Conservation (phyloP, 2,888 invertebrate species). For the Cataglyphis altisquamis region DNA sequence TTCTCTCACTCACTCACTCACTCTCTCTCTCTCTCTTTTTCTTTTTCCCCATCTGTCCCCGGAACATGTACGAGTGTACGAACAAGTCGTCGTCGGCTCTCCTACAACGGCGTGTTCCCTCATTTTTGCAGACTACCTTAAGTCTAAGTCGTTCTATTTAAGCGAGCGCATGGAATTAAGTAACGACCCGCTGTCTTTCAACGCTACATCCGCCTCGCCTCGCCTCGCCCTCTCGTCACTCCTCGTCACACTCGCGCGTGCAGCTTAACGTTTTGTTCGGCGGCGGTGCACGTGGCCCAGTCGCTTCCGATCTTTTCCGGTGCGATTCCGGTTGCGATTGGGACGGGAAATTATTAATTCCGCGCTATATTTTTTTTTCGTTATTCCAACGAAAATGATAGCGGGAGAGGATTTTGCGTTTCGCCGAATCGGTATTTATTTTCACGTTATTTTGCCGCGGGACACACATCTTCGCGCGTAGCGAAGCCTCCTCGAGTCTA, state of each 20-base stretch:
- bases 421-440: constrained; percentile 15
- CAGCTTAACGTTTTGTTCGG: constrained; percentile 47
- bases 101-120: constrained; percentile 75
- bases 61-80: constrained; percentile 56
- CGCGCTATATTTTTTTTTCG: neutral
- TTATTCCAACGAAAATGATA: constrained; percentile 1
- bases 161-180: constrained; percentile 82
- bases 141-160: constrained; percentile 83
- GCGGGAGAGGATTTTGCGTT: neutral
- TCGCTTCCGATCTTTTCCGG: constrained; percentile 24
- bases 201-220: constrained; percentile 78
- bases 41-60: neutral
- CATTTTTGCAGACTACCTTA: constrained; percentile 81
- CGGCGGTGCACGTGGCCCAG: constrained; percentile 37
- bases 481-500: constrained; percentile 15
- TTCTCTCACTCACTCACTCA: too few species aligned
- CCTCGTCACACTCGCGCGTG: neutral
- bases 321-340: neutral
- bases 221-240: constrained; percentile 21
- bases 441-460: constrained; percentile 32
- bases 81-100: constrained; percentile 61
- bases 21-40: neutral
- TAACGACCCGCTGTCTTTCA: constrained; percentile 82
- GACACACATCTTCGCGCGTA: neutral
- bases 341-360: neutral